Evolutionary conservation across 2,888 invertebrate species (phyloP).

Genomic region (Acanthosoma haemorrhoidale): DNA sequence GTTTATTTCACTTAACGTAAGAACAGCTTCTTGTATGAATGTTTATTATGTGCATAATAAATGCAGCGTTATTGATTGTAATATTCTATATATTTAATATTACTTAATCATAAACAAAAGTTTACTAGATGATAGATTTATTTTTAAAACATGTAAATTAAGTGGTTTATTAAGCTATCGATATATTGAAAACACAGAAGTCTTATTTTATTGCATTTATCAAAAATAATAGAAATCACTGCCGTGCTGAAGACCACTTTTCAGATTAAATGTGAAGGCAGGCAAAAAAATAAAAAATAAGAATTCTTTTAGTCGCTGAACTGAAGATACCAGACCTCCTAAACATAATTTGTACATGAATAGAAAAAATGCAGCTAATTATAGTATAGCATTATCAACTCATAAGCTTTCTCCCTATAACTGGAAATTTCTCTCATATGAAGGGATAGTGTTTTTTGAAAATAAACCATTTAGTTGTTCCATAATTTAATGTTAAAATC

Average conservation of each 20-base stretch:
- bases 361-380: not conserved
- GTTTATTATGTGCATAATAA: slow-evolving; percentile 1
- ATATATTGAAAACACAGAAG: slow-evolving; percentile 8
- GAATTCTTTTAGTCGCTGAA: no score
- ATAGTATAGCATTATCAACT: not conserved
- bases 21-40: no score
- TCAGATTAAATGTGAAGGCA: not conserved
- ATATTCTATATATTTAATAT: slow-evolving; percentile 19
- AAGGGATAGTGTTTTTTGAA: not conserved
- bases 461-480: not conserved
- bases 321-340: no score
- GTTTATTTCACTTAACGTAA: no score
- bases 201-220: slow-evolving; percentile 24
- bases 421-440: not conserved
- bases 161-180: slow-evolving; percentile 1
- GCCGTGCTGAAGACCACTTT: slow-evolving; percentile 19
- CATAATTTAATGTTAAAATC: slow-evolving; percentile 3
- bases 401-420: not conserved
- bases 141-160: slow-evolving; percentile 20
- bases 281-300: not conserved
- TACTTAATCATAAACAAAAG: not conserved
- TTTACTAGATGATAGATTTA: slow-evolving; percentile 24
- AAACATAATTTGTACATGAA: no score
- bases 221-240: slow-evolving; percentile 18
- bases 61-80: slow-evolving; percentile 13